phyloP scores from a whole-genome alignment of 2,888 invertebrate species.

The Apeira syringaria region DNA sequence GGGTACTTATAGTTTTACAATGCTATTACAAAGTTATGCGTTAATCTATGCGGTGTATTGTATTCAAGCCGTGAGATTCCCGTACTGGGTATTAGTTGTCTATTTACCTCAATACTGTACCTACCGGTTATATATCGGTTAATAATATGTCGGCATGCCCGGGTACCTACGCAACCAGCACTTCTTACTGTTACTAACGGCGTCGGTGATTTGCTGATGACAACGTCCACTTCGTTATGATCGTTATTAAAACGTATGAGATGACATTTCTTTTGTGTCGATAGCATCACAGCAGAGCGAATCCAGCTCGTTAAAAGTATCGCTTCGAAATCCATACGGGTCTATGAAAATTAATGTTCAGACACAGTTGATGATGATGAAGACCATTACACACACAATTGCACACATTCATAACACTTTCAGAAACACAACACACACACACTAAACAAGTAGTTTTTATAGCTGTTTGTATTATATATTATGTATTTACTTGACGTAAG shows the following conservation, averaged over 20 bases:
- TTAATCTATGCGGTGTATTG: slow-evolving; percentile 35
- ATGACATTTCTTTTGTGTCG: slow-evolving; percentile 32
- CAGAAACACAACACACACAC: too few species aligned
- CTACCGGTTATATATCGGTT: slow-evolving; percentile 55
- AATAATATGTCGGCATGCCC: slow-evolving; percentile 55
- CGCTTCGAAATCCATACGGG: too few species aligned
- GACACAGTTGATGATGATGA: too few species aligned
- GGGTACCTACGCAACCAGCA: slow-evolving; percentile 41
- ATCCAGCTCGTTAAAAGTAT: slow-evolving; percentile 23
- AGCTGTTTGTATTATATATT: too few species aligned
- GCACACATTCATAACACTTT: too few species aligned
- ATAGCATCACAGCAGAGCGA: slow-evolving; percentile 23
- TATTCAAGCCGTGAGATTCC: slow-evolving; percentile 41
- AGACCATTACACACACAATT: too few species aligned
- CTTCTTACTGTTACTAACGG: slow-evolving; percentile 70
- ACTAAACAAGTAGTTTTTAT: too few species aligned
- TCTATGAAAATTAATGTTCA: too few species aligned
- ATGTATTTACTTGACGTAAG: too few species aligned
- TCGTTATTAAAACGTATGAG: slow-evolving; percentile 34
- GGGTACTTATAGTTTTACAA: slow-evolving; percentile 3
- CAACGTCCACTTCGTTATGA: slow-evolving; percentile 37
- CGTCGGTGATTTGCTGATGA: slow-evolving; percentile 58
- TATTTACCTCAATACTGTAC: slow-evolving; percentile 60
- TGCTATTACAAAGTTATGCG: slow-evolving; percentile 7
- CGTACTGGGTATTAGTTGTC: slow-evolving; percentile 48